A percentile compares a stretch with the other conserved stretches of the same genome.
These are phyloP conservation scores for Argopecten irradians DNA, from an alignment of 1,140 invertebrate genomes.

Conservation along the genomic window DNA sequence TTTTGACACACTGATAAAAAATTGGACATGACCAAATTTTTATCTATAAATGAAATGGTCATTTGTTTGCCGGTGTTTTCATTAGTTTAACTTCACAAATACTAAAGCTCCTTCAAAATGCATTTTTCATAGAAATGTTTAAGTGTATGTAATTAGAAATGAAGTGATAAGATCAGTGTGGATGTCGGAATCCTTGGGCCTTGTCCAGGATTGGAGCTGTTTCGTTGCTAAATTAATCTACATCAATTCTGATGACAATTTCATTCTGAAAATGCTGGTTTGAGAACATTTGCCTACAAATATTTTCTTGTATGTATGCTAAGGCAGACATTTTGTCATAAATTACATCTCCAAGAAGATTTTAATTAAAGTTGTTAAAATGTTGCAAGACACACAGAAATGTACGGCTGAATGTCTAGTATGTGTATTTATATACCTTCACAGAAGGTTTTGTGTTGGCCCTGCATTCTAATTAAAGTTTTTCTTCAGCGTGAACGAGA, in stretches of 20 bases:
- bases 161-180: too few relatives aligned
- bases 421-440: background rate
- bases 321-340: background rate
- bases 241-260: background rate
- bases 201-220: too few relatives aligned
- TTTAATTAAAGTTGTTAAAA: background rate
- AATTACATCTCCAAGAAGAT: background rate
- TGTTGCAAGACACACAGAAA: background rate
- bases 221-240: background rate
- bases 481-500: background rate
- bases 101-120: background rate
- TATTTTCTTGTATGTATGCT: background rate
- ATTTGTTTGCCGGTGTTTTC: background rate
- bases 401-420: too few relatives aligned
- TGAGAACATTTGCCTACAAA: background rate
- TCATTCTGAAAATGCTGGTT: background rate
- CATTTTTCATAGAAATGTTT: background rate
- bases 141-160: background rate
- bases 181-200: too few relatives aligned
- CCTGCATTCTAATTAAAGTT: background rate
- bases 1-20: background rate
- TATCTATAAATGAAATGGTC: background rate
- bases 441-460: background rate
- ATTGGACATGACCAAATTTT: background rate
- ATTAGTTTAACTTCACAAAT: background rate